Evolutionary conservation across 2,113 vertebrate genomes (phyloP).

Genomic region (Urocolius indicus): DNA sequence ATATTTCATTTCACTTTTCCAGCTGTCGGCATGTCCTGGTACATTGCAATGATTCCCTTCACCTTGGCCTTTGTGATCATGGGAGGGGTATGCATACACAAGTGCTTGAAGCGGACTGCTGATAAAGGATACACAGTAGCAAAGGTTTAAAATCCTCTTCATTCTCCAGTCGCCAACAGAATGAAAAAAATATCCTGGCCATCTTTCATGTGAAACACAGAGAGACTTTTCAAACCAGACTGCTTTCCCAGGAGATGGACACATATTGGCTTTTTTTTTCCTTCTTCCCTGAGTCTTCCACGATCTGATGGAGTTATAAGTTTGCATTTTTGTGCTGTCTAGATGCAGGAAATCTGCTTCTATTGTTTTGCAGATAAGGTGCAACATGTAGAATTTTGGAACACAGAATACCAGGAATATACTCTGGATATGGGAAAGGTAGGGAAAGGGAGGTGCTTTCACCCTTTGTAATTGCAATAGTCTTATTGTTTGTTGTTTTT

Average conservation of each 20-base stretch:
- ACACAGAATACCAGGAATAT: accelerated
- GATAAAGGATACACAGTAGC: slow-evolving; percentile 60
- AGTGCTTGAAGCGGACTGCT: slow-evolving; percentile 52
- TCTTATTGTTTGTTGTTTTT: not conserved
- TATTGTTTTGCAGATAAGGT: not conserved
- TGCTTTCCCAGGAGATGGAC: not conserved
- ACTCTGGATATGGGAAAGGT: not conserved
- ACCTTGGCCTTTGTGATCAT: slow-evolving; percentile 57
- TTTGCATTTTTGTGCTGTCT: not conserved
- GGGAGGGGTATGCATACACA: slow-evolving; percentile 68
- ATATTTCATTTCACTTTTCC: slow-evolving; percentile 33
- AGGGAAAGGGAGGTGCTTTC: not conserved
- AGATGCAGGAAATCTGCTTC: not conserved
- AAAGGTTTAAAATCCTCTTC: slow-evolving; percentile 25
- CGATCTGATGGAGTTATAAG: not conserved
- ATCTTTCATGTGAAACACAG: not conserved
- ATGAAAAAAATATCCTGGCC: not conserved
- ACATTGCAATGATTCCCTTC: slow-evolving; percentile 58
- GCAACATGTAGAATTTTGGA: not conserved
- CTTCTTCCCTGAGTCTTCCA: not conserved
- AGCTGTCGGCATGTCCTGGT: slow-evolving; percentile 77
- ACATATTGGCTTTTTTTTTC: not conserved
- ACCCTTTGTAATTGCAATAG: not conserved
- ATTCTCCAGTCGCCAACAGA: not conserved
- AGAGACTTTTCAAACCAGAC: not conserved